These are phyloP conservation scores for Prenolepis imparis DNA, from an alignment of 2,888 invertebrate genomes.

Conservation along the genomic window DNA sequence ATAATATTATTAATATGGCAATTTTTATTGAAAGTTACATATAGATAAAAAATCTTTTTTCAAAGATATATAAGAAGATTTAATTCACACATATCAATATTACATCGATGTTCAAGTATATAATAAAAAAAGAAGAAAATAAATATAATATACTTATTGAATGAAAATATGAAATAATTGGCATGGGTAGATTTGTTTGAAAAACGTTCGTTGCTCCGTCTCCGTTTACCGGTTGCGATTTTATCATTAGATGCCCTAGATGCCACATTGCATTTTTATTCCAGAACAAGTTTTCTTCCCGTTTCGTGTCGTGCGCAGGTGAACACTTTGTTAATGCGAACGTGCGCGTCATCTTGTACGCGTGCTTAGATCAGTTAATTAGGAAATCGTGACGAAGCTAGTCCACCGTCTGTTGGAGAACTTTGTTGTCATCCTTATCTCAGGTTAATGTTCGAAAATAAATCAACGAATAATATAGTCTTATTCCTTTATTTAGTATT, in stretches of 20 bases:
- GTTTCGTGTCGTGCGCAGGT: slow-evolving; percentile 39
- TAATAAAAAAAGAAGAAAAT: not conserved
- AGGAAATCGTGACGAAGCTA: slow-evolving; percentile 39
- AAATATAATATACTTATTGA: not conserved
- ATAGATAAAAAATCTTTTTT: slow-evolving; percentile 1
- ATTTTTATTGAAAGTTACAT: not conserved
- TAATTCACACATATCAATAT: not conserved
- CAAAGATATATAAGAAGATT: not conserved
- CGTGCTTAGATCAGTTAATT: slow-evolving; percentile 41
- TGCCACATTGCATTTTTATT: slow-evolving; percentile 10
- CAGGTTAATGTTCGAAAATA: slow-evolving; percentile 1
- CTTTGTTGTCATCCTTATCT: slow-evolving; percentile 31
- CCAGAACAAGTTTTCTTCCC: slow-evolving; percentile 39
- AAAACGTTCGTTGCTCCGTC: not conserved
- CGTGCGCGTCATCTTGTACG: slow-evolving; percentile 42
- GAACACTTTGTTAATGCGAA: slow-evolving; percentile 38
- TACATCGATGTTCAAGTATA: not conserved
- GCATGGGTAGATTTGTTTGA: not conserved
- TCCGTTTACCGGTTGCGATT: not conserved
- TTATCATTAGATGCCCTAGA: slow-evolving; percentile 25
- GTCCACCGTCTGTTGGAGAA: slow-evolving; percentile 19
- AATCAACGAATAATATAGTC: not conserved
- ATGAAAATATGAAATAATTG: slow-evolving; percentile 23
- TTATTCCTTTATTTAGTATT: not conserved
- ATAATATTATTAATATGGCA: not conserved